A percentile compares a stretch with the other conserved stretches of the same genome.
Evolutionary conservation across 1,140 invertebrate species (phyloP).

Genomic region (Bombus soroeensis): DNA sequence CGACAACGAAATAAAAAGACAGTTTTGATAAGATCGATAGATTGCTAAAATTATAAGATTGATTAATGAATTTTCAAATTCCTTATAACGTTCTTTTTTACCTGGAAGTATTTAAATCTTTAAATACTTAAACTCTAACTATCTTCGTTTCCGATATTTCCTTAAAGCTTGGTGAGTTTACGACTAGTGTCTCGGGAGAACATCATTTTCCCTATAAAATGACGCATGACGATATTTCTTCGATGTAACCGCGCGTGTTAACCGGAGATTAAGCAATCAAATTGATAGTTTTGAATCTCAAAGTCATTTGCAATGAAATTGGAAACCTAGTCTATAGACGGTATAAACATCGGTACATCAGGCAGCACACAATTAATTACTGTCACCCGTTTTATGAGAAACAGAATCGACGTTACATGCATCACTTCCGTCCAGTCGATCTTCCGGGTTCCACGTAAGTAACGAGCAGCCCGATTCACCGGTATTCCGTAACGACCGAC

Average conservation of each 20-base stretch:
- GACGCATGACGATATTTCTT: neutral
- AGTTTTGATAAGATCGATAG: too few species aligned
- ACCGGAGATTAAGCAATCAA: neutral
- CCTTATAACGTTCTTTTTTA: too few species aligned
- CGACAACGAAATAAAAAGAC: too few species aligned
- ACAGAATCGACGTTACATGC: constrained; percentile 23
- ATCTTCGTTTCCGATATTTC: neutral
- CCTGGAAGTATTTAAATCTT: too few species aligned
- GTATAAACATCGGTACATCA: neutral
- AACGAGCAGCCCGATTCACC: constrained; percentile 18
- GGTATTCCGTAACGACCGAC: constrained; percentile 51
- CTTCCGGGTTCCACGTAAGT: constrained; percentile 60
- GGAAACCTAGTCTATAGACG: neutral
- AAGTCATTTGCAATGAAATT: neutral
- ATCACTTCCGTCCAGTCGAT: constrained; percentile 63
- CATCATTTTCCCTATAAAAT: neutral
- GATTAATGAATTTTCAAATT: too few species aligned
- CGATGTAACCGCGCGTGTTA: neutral
- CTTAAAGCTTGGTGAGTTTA: neutral
- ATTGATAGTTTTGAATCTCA: neutral
- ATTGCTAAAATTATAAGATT: fast-evolving
- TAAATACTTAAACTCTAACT: neutral
- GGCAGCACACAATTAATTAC: constrained; percentile 33
- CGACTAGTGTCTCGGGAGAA: neutral
- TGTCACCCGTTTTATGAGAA: constrained; percentile 38